Evolutionary conservation across 2,888 invertebrate species (phyloP).

Genomic region (Agelastica alni): DNA sequence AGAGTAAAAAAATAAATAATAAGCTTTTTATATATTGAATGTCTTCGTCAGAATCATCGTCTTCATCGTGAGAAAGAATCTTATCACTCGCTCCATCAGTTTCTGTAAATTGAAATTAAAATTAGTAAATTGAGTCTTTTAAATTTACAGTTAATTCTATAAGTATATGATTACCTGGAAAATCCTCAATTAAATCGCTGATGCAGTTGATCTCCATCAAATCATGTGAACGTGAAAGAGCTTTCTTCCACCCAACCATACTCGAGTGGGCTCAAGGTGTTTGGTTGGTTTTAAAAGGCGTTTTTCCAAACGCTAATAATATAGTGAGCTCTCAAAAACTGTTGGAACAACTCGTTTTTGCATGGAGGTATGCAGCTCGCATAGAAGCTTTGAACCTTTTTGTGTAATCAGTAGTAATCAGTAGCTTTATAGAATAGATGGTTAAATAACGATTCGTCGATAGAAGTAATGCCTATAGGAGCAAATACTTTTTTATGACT

Average conservation of each 20-base stretch:
- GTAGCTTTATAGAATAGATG: slow-evolving; percentile 27
- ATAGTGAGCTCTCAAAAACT: slow-evolving; percentile 33
- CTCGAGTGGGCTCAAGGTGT: slow-evolving; percentile 24
- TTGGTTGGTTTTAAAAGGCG: slow-evolving; percentile 28
- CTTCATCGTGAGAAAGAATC: too few relatives aligned
- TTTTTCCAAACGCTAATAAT: slow-evolving; percentile 38
- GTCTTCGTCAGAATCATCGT: too few relatives aligned
- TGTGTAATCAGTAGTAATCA: slow-evolving; percentile 26
- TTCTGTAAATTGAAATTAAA: too few relatives aligned
- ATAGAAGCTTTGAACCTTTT: slow-evolving; percentile 33
- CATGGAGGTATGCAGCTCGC: slow-evolving; percentile 39
- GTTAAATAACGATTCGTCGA: too few relatives aligned
- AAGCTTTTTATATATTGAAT: too few relatives aligned
- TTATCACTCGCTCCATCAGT: too few relatives aligned
- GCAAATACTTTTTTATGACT: too few relatives aligned
- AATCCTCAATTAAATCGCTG: not conserved
- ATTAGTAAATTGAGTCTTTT: too few relatives aligned
- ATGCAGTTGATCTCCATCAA: slow-evolving; percentile 39
- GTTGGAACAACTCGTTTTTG: slow-evolving; percentile 37
- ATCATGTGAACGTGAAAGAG: slow-evolving; percentile 37
- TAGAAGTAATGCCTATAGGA: too few relatives aligned
- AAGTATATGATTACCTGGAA: not conserved
- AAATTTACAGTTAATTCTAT: too few relatives aligned
- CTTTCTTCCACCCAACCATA: slow-evolving; percentile 33
- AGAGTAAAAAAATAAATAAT: too few relatives aligned